phyloP scores from a whole-genome alignment of 2,113 vertebrate genomes.

The Gnathonemus longibarbis region DNA sequence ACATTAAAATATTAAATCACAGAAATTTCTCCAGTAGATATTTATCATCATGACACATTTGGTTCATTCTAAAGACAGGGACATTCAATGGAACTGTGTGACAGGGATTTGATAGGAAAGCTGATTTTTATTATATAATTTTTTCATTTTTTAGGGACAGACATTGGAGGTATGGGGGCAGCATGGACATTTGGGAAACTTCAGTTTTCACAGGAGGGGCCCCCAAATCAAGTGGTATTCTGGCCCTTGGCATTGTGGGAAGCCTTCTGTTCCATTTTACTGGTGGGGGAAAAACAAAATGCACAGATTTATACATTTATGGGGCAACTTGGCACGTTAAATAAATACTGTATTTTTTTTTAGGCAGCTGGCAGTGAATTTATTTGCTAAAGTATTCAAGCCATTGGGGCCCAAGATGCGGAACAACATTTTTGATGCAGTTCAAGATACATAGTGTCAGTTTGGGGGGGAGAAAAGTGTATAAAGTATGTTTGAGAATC shows the following conservation, averaged over 20 bases:
- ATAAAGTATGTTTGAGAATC: neutral
- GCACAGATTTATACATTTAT: neutral
- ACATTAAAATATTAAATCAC: neutral
- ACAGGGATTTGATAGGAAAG: neutral
- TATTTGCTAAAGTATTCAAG: neutral
- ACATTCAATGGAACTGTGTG: neutral
- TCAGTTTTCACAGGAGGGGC: neutral
- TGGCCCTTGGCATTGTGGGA: neutral
- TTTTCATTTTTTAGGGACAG: neutral
- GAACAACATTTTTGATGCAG: neutral
- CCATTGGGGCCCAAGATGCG: neutral
- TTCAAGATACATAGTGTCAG: neutral
- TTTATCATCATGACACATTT: neutral
- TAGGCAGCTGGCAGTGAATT: neutral
- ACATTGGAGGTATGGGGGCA: neutral
- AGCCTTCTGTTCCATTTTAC: neutral
- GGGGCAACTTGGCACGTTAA: neutral
- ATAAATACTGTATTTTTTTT: neutral
- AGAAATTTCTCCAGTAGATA: neutral
- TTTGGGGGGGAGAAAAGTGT: neutral
- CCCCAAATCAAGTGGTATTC: neutral
- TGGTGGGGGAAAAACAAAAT: neutral
- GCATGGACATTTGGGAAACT: neutral
- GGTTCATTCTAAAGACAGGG: neutral
- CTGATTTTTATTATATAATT: neutral